Base-by-base conservation (phyloP, 2,888 invertebrate genomes). In the Danaus chrysippus region DNA sequence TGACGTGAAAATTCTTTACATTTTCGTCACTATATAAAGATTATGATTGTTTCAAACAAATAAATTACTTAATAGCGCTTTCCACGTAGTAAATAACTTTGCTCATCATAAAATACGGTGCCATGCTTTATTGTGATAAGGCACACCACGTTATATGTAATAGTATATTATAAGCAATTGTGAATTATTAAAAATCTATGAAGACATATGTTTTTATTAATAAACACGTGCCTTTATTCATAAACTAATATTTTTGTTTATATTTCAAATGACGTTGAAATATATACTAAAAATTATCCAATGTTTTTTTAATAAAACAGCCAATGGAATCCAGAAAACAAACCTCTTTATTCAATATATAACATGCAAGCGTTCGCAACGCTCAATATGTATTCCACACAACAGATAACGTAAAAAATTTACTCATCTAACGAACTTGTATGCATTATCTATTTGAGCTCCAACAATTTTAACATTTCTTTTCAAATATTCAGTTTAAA, bases 321-420 rank as follows among this genome's bases (percentile, higher is more conserved):
- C 49, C 12, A 59, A 41, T n/a, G 12, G 15, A 44, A 41, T 43
- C 17, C 42, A 67, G 67, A 69, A 68, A 73, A 71, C 69, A 68
- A 71, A 71, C 64, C 61, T 62, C 56, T 72, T 71, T 71, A 72
- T 72, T 71, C 58, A 69, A 65, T 71, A 71, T 63, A 66, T 68
- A 70, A 73, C 69, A 70, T 67, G 63, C 65, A 72, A 70, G 71
- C 71, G 59, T 59, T 65, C 67, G 68, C 60, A 72, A 68, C 61
- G 63, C 68, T 65, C 58, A 56, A 62, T 61, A 57, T 64, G 42
- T 62, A 42, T 58, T 2, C 6, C 23, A 34, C 23, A 34, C 23
- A 34, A 34, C 23, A 5, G 23, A 34, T 5, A 34, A 34, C 23
- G 23, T 34, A 34, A 5, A 3, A 34, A 34, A 34, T 34, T 34